Evolutionary conservation across 1,140 invertebrate genomes (phyloP).

Genomic region (Eurosta solidaginis): DNA sequence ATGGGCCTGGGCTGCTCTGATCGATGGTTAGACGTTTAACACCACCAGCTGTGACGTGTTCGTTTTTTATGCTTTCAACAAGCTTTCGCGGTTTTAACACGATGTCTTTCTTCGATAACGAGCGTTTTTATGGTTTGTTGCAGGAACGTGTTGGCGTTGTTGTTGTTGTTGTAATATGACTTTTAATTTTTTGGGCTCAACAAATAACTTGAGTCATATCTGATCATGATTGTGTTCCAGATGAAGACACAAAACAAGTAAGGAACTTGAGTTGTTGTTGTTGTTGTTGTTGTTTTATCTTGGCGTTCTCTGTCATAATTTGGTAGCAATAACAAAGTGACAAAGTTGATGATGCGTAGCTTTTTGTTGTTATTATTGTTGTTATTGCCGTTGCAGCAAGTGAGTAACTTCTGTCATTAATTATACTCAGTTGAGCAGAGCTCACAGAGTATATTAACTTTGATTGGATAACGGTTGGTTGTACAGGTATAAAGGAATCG

Average conservation of each 20-base stretch:
- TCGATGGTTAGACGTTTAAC: neutral
- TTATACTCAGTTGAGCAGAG: no score
- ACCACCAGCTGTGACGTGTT: slow-evolving; percentile 26
- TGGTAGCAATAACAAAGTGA: neutral
- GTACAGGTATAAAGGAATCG: no score
- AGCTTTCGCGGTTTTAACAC: slow-evolving; percentile 13
- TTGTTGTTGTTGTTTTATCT: no score
- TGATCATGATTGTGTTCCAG: neutral
- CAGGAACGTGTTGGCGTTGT: neutral
- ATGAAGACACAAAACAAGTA: neutral
- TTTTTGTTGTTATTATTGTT: neutral
- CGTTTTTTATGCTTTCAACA: slow-evolving; percentile 1
- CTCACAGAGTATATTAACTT: no score
- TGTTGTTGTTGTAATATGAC: neutral
- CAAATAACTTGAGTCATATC: slow-evolving; percentile 24
- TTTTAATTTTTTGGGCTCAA: neutral
- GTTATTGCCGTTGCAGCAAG: neutral
- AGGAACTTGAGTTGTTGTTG: no score
- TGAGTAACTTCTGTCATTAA: neutral
- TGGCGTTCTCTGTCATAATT: neutral
- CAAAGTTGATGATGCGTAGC: neutral
- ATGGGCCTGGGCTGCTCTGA: no score
- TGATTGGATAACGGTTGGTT: no score
- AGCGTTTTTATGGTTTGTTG: neutral
- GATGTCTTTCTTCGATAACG: slow-evolving; percentile 22